Base-by-base conservation (phyloP, 2,797 vertebrate species). In the Leontocebus nigricollis region DNA sequence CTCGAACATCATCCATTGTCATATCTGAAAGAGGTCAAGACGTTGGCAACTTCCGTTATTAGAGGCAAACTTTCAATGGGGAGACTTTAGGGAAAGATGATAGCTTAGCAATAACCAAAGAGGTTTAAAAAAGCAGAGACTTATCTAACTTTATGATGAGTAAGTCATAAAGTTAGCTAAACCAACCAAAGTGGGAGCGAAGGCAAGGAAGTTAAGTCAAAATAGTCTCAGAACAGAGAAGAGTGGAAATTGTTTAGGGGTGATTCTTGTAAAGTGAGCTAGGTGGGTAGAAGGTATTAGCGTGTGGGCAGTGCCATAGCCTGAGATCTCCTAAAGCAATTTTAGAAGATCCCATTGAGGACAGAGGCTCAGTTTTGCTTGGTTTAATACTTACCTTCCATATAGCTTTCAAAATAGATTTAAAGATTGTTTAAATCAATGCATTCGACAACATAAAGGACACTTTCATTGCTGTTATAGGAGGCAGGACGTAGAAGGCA, bases 21-120 rank as follows among this genome's bases (percentile, higher is more conserved):
- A 99, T 99, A 99, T 99, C 99, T 99, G 99, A 98, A 99, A 99
- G 99, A 99, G 99, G 98, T 99, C 99, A 99, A 99, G 98, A 99
- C 90, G 98, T 99, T 98, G 99, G 98, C 98, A 98, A 99, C 97
- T 98, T 98, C 98, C 97, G 98, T 98, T 98, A 98, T 98, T 98
- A 97, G 97, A 92, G 24, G 97, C 97, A 98, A 96, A 98, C 92
- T 97, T 98, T 15, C 36, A 95, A 98, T 91, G 94, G 93, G 98
- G 96, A 97, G 96, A 90, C 94, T 98, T 97, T 97, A 98, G 96
- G 97, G 97, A 81, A 96, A 95, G 89, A 96, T 1, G 94, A 79
- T n/a, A 96, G 98, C 98, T 98, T 96, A 98, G 98, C 98, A 96
- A 98, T 98, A 98, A 98, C 98, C 97, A 98, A 96, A 98, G 61